Evolutionary conservation across 2,888 invertebrate species (phyloP).

Genomic region (Papilio elwesi): DNA sequence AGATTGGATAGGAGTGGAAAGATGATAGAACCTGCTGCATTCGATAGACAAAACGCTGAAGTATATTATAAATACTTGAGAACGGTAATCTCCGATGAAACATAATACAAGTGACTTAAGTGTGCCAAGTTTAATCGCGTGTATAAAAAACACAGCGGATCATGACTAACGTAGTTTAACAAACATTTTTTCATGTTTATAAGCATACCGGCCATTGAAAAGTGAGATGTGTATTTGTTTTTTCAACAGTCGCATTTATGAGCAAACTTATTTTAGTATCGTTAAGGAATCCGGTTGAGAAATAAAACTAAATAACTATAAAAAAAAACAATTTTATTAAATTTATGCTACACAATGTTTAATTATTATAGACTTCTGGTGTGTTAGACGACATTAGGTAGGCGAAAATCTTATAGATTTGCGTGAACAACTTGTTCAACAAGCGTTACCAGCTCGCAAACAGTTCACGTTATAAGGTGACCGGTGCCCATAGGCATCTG

Average conservation of each 20-base stretch:
- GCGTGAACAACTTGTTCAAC: no score
- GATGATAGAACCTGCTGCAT: no score
- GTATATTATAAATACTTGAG: no score
- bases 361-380: no score
- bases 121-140: conserved; percentile 17
- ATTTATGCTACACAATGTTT: no score
- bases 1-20: no score
- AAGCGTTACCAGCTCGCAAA: no score
- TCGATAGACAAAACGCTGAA: no score
- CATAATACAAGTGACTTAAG: conserved; percentile 6
- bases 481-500: no score
- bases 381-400: no score
- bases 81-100: background rate
- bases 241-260: conserved; percentile 44
- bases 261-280: conserved; percentile 17
- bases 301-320: background rate
- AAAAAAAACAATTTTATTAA: background rate
- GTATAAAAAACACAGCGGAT: conserved; percentile 21
- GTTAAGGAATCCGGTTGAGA: background rate
- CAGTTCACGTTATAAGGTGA: no score
- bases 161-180: conserved; percentile 56
- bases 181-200: conserved; percentile 62
- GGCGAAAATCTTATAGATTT: no score
- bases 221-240: conserved; percentile 66
- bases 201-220: conserved; percentile 57